phyloP scores from a whole-genome alignment of 92 coral and sea anemone species.

The Zoanthus gigantus region DNA sequence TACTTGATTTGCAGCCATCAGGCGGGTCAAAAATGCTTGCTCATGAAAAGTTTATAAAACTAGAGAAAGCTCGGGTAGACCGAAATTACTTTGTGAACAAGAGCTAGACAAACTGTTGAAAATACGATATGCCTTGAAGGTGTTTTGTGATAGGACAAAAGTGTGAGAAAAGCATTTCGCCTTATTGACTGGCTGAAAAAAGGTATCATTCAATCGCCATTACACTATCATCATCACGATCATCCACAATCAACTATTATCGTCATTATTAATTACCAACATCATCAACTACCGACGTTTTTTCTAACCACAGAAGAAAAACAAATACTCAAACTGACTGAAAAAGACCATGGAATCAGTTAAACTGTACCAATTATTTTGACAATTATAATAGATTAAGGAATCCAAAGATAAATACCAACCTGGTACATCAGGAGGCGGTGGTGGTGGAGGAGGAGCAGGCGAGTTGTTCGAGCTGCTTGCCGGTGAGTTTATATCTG shows the following conservation, averaged over 20 bases:
- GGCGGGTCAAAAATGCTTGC: too few species aligned
- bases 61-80: too few species aligned
- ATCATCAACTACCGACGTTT: background rate
- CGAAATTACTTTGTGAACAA: too few species aligned
- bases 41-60: too few species aligned
- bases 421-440: slow-evolving; percentile 80
- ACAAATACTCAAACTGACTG: too few species aligned
- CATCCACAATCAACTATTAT: background rate
- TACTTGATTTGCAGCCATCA: too few species aligned
- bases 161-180: too few species aligned
- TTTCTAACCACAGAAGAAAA: too few species aligned
- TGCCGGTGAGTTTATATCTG: slow-evolving; percentile 39
- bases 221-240: background rate
- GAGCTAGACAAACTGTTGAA: too few species aligned
- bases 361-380: too few species aligned
- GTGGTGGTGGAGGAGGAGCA: slow-evolving; percentile 77
- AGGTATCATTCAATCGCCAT: background rate
- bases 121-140: too few species aligned
- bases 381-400: background rate
- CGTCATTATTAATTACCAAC: background rate
- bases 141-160: too few species aligned
- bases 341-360: background rate
- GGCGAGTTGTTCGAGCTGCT: slow-evolving; percentile 34
- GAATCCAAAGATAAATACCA: background rate
- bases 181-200: background rate